Evolutionary conservation across 2,888 invertebrate species (phyloP), one percentile per base, ranked within the genome.

Genomic region (Tiliacea citrago): DNA sequence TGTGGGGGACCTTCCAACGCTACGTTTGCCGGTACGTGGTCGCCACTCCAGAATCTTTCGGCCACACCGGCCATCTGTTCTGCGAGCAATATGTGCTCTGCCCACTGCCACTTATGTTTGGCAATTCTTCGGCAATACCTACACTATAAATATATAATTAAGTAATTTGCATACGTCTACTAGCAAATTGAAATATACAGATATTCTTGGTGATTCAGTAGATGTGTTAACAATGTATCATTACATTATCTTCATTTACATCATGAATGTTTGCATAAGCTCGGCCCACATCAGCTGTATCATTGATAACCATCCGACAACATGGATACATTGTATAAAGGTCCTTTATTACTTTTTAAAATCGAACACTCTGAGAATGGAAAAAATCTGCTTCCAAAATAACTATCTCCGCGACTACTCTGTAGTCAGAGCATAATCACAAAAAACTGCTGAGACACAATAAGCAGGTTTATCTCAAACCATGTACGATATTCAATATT

Each of bases 81-180:
- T 39, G 39, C 39, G 39, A 39, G 39, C 39, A 39, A 39, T 39
- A 6, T 39, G 39, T 29, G 39, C 39, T 29, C 39, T 39, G 39
- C 39, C 39, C 39, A 39, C 39, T 39, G 5, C 39, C 39, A 39
- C 39, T 39, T 39, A 39, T 4, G 39, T 39, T 4, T 39, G 39
- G 39, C 5, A 39, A 39, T 39, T 39, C 39, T 39, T 39, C 39
- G 6, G 39, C 39, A 39, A 72, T 58, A 69, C 68, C 61, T 58
- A 69, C 47, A 69, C 49, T 66, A 72, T 62, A 67, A 78, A 70
- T 70, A 42, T 49, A 76, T 68, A 65, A 68, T 60, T 60, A 71
- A 58, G 61, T 79, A 45, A 79, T 84, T 81, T 68, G 13, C 81
- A 74, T 71, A 79, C 47, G 29, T 53, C 68, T 63, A 65, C 45